Conservation (phyloP, 2,113 vertebrate genomes). For the Scytalopus superciliaris region DNA sequence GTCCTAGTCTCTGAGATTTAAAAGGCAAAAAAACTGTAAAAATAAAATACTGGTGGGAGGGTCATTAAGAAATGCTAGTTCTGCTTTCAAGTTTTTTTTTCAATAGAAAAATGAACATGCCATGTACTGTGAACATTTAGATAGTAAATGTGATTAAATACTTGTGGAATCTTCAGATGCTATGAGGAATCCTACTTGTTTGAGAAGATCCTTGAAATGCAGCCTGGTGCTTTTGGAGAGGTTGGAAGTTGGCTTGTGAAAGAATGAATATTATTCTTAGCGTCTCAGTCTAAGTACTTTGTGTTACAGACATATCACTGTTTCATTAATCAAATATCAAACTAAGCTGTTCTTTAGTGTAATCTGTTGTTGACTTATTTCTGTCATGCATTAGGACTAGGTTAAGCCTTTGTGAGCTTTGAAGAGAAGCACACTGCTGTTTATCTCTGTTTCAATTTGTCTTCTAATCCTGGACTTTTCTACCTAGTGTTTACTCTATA, state of each 20-base stretch:
- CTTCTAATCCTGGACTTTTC: not conserved
- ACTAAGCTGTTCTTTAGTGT: not conserved
- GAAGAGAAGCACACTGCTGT: not conserved
- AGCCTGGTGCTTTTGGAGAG: not conserved
- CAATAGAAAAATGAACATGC: rapidly evolving
- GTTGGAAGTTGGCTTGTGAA: not conserved
- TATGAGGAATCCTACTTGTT: not conserved
- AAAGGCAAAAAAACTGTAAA: not conserved
- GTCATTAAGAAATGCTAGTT: not conserved
- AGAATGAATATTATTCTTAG: not conserved
- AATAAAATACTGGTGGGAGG: not conserved
- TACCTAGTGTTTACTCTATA: not conserved
- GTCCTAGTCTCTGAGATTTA: not conserved
- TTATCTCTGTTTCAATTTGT: not conserved
- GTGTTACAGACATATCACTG: not conserved
- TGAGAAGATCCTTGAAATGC: not conserved
- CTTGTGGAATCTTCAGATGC: not conserved
- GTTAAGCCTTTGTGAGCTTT: not conserved
- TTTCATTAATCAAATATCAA: slow-evolving; percentile 14
- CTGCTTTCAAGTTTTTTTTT: not conserved
- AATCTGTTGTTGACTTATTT: not conserved
- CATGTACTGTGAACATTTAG: not conserved
- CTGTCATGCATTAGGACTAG: not conserved
- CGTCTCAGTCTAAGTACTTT: not conserved
- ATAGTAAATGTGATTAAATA: not conserved